Percentiles rank a stretch among this genome's conserved stretches.
Conservation (phyloP, 2,888 invertebrate species). For the Conops quadrifasciatus region DNA sequence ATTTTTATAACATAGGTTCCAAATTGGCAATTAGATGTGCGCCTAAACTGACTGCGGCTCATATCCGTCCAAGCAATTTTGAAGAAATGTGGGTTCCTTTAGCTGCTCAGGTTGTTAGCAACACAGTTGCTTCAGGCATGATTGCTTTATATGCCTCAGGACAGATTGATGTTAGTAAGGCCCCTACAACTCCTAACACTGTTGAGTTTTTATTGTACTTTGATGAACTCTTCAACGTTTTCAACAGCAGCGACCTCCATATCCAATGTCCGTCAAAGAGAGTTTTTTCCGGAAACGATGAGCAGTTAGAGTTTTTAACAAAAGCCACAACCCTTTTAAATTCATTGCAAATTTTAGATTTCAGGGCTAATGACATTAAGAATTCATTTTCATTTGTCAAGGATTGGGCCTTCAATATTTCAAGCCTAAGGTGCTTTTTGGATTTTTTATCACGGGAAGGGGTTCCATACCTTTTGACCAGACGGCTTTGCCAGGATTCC, state of each 20-base stretch:
- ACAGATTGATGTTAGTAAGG: too few species aligned
- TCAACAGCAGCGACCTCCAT: neutral
- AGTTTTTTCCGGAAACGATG: too few species aligned
- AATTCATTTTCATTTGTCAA: neutral
- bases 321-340: neutral
- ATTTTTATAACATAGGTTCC: too few species aligned
- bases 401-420: neutral
- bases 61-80: too few species aligned
- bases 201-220: neutral
- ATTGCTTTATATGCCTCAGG: neutral
- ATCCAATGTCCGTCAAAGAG: neutral
- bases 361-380: neutral
- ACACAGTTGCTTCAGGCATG: slow-evolving; percentile 16
- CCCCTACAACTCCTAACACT: too few species aligned
- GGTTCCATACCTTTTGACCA: neutral
- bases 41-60: too few species aligned
- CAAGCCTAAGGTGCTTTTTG: too few species aligned
- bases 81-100: slow-evolving; percentile 15
- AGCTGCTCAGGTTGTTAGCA: too few species aligned
- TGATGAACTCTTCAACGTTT: slow-evolving; percentile 5
- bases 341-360: neutral
- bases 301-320: too few species aligned
- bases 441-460: neutral
- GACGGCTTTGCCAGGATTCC: too few species aligned
- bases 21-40: too few species aligned